phyloP scores from a whole-genome alignment of 2,888 invertebrate species.

The Hirtodrosophila histrioides region DNA sequence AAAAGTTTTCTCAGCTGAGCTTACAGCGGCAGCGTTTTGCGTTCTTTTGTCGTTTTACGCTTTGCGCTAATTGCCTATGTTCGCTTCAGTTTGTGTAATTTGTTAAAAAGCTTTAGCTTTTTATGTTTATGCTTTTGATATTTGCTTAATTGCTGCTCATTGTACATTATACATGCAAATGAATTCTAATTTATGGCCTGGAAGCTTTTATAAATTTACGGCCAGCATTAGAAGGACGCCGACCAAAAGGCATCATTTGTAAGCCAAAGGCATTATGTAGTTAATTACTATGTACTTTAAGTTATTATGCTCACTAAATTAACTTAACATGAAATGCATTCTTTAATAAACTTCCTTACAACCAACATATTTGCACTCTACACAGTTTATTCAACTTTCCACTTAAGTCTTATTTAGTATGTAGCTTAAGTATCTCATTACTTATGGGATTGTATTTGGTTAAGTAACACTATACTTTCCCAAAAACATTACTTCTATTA shows the following conservation, averaged over 20 bases:
- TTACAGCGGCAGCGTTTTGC: slow-evolving; percentile 15
- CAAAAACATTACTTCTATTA: neutral
- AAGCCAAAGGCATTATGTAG: too few relatives aligned
- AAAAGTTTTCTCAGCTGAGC: slow-evolving; percentile 29
- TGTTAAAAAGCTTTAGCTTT: slow-evolving; percentile 37
- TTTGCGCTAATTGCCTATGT: slow-evolving; percentile 36
- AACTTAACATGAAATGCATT: neutral
- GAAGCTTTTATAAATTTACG: slow-evolving; percentile 20
- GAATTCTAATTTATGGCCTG: slow-evolving; percentile 41
- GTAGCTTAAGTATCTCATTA: slow-evolving; percentile 6
- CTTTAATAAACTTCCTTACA: neutral
- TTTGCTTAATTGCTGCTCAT: slow-evolving; percentile 23
- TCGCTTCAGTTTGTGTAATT: slow-evolving; percentile 40
- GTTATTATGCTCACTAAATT: slow-evolving; percentile 1
- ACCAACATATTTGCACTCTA: neutral
- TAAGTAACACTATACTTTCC: slow-evolving; percentile 21
- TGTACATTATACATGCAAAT: slow-evolving; percentile 28
- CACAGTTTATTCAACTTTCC: slow-evolving; percentile 17
- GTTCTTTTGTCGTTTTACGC: slow-evolving; percentile 45
- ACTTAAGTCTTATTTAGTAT: neutral
- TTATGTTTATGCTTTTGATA: slow-evolving; percentile 5
- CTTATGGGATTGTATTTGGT: slow-evolving; percentile 18
- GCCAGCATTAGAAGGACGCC: slow-evolving; percentile 35
- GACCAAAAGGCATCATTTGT: too few relatives aligned
- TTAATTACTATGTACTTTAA: neutral